A percentile compares a stretch with the other conserved stretches of the same genome.
Evolutionary conservation across 2,797 vertebrate genomes (phyloP).

Genomic region (Masticophis lateralis): DNA sequence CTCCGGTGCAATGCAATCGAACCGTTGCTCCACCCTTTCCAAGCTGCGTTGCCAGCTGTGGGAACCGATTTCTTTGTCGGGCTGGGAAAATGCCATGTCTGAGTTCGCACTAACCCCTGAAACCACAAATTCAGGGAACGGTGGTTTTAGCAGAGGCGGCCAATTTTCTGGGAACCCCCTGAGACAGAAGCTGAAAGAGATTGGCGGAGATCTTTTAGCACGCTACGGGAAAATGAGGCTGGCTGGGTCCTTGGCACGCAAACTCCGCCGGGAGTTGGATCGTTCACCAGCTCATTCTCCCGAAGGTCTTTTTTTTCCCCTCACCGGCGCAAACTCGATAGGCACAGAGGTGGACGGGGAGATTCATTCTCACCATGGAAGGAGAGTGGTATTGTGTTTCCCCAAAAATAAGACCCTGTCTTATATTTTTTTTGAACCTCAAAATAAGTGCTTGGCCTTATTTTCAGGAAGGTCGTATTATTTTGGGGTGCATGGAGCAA

Average conservation of each 20-base stretch:
- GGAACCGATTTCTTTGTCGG: background rate
- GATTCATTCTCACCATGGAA: too few species aligned
- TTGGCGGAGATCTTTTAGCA: background rate
- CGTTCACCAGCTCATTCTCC: background rate
- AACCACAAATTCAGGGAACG: background rate
- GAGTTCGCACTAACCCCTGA: background rate
- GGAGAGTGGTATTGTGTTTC: too few species aligned
- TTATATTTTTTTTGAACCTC: too few species aligned
- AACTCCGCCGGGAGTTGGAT: background rate
- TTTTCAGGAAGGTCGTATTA: too few species aligned
- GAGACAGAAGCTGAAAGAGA: background rate
- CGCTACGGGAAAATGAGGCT: background rate
- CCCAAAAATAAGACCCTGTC: too few species aligned
- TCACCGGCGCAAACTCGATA: too few species aligned
- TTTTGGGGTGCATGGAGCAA: too few species aligned
- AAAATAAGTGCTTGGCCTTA: too few species aligned
- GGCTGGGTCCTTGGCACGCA: background rate
- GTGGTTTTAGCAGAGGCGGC: background rate
- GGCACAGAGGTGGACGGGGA: too few species aligned
- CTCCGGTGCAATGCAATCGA: background rate
- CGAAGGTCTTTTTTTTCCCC: background rate
- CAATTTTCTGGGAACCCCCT: background rate
- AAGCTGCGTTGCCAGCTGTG: fast-evolving
- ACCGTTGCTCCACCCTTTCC: background rate
- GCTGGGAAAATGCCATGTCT: background rate